A percentile compares a stretch with the other conserved stretches of the same genome.
Evolutionary conservation across 2,113 vertebrate genomes (phyloP).

Genomic region (Dascyllus trimaculatus): DNA sequence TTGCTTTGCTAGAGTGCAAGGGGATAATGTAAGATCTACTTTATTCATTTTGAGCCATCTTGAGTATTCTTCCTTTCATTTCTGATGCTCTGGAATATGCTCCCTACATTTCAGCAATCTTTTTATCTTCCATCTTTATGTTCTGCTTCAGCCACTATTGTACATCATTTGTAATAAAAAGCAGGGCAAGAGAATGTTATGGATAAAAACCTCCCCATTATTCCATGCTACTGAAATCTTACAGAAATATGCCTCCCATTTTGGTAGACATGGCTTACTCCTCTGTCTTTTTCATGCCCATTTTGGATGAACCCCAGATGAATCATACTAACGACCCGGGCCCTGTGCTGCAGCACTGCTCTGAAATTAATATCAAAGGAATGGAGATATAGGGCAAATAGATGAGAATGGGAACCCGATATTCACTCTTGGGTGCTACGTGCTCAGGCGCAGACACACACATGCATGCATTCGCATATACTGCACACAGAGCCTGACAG

Average conservation of each 20-base stretch:
- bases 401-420: constrained; percentile 86
- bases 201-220: constrained; percentile 56
- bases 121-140: constrained; percentile 33
- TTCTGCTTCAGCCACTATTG: constrained; percentile 30
- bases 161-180: constrained; percentile 38
- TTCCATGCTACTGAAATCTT: constrained; percentile 56
- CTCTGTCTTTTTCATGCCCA: constrained; percentile 58
- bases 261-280: constrained; percentile 48
- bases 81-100: constrained; percentile 15
- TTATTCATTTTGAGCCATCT: not conserved
- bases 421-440: constrained; percentile 78
- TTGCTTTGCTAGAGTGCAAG: constrained; percentile 1
- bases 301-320: constrained; percentile 78
- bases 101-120: constrained; percentile 11
- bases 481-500: constrained; percentile 79
- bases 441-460: constrained; percentile 69
- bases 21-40: not conserved
- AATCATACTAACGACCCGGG: constrained; percentile 83
- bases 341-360: constrained; percentile 77
- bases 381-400: constrained; percentile 90
- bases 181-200: constrained; percentile 34
- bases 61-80: not conserved
- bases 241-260: constrained; percentile 65
- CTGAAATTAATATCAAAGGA: constrained; percentile 89
- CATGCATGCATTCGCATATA: constrained; percentile 60